Base-by-base conservation (phyloP, 2,113 vertebrate species). In the Periophthalmodon schlosseri region DNA sequence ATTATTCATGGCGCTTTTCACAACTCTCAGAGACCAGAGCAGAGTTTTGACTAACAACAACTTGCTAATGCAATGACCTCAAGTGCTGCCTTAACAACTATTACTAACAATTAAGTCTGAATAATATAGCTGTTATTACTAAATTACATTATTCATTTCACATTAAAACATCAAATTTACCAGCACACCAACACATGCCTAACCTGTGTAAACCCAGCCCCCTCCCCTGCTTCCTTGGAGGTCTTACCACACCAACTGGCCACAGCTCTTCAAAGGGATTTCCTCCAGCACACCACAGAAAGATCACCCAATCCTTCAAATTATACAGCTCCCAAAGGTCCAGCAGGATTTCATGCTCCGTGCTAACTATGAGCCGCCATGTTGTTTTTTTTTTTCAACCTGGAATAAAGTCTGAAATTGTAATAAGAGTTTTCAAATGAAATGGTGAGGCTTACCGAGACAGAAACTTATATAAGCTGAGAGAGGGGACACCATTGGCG, bases 351-450 rank as follows among this genome's bases (percentile, higher is more conserved):
- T 88, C 73, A 80, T 82, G 86, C 81, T 74, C 80, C 56, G 70
- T 54, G 79, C 81, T 86, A 87, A 90, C 80, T 79, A 76, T 81
- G 87, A 88, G 79, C 81, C 80, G 57, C 78, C 80, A 72, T 79
- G 63, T 65, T 65, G 87, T 87, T 85, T 73, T 57, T 74, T 47
- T 73, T 88, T 91, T 88, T 86, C 78, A 86, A 76, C 56, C 69
- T 70, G 87, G 69, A 91, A 90, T 91, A 89, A 91, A 91, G 86
- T 91, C 86, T 84, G 82, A 89, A 91, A 92, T 90, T 90, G 86
- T 91, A 91, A 92, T 91, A 87, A 92, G 75, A 91, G 83, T 92
- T 92, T 91, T 87, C 75, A 91, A 91, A 92, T 91, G 89, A 91
- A 92, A 89, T 77, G 89, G 89, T 89, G 84, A 88, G 81, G 91